phyloP scores from a whole-genome alignment of 1,140 invertebrate genomes.

The Lasioglossum baleicum region DNA sequence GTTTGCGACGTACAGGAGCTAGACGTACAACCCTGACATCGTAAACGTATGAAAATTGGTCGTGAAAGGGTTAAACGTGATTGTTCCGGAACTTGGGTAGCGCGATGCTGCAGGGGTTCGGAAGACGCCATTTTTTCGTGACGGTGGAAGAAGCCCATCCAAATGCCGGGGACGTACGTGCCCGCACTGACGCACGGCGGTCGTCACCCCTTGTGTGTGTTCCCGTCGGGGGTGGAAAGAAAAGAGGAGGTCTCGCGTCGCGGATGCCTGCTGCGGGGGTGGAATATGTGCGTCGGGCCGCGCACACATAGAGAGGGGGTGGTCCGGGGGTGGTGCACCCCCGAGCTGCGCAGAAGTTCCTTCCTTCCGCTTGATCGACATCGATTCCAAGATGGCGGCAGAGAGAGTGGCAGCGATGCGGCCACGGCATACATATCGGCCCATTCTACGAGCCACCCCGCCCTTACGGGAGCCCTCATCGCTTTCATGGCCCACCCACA shows the following conservation, averaged over 20 bases:
- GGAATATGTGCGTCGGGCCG: constrained; percentile 51
- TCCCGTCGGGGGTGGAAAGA: constrained; percentile 15
- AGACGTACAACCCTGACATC: too few species aligned
- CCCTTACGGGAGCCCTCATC: constrained; percentile 61
- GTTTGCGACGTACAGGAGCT: too few species aligned
- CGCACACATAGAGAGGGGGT: constrained; percentile 53
- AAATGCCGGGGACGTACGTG: constrained; percentile 22
- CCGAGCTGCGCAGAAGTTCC: constrained; percentile 73
- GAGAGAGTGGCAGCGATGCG: constrained; percentile 56
- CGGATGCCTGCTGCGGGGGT: constrained; percentile 27
- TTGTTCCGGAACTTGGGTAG: too few species aligned
- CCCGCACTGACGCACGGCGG: constrained; percentile 23
- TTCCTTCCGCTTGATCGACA: constrained; percentile 74
- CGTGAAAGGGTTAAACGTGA: too few species aligned
- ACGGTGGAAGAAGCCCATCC: constrained; percentile 29
- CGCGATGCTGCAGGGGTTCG: too few species aligned
- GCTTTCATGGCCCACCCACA: constrained; percentile 54
- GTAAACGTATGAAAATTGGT: too few species aligned
- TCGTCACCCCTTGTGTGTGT: constrained; percentile 11
- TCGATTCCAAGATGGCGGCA: constrained; percentile 75
- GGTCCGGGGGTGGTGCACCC: constrained; percentile 47
- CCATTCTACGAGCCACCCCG: constrained; percentile 66
- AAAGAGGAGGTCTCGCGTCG: constrained; percentile 28
- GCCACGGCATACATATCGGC: constrained; percentile 68
- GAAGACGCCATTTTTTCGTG: constrained; percentile 50